These are phyloP conservation scores for Pseudopipra pipra DNA, from an alignment of 2,113 vertebrate genomes.

Conservation along the genomic window DNA sequence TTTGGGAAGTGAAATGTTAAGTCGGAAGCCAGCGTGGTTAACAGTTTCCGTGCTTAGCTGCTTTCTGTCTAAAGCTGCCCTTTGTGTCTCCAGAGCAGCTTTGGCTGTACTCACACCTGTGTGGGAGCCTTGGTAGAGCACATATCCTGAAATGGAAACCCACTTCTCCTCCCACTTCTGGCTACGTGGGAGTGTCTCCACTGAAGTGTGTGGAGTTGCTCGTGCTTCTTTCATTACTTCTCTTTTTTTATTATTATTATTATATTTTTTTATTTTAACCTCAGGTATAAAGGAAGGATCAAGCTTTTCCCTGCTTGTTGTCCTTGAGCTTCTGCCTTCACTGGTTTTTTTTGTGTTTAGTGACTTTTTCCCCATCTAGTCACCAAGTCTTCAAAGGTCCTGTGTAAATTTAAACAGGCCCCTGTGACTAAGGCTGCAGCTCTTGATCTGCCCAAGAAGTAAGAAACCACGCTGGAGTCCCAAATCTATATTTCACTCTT, in stretches of 20 bases:
- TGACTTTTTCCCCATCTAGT: background rate
- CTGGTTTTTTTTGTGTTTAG: background rate
- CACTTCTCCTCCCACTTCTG: background rate
- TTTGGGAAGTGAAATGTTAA: background rate
- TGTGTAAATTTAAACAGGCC: background rate
- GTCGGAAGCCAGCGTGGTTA: conserved; percentile 67
- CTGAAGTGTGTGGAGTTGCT: background rate
- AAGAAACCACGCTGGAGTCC: conserved; percentile 66
- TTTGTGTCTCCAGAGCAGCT: background rate
- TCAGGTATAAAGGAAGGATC: background rate
- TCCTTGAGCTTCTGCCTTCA: background rate
- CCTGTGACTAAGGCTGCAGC: background rate
- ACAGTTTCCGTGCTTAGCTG: conserved; percentile 12
- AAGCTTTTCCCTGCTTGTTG: background rate
- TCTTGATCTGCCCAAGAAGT: conserved; percentile 17
- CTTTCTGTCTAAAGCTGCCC: background rate
- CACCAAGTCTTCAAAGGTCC: background rate
- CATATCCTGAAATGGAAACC: background rate
- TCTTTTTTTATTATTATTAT: no score
- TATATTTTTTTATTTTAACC: background rate
- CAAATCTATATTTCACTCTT: conserved; percentile 31
- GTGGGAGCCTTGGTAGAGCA: background rate
- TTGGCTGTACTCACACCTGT: background rate
- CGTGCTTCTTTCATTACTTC: background rate
- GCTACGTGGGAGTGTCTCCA: background rate